Evolutionary conservation across 2,113 vertebrate species (phyloP).

Genomic region (Leuciscus idus): DNA sequence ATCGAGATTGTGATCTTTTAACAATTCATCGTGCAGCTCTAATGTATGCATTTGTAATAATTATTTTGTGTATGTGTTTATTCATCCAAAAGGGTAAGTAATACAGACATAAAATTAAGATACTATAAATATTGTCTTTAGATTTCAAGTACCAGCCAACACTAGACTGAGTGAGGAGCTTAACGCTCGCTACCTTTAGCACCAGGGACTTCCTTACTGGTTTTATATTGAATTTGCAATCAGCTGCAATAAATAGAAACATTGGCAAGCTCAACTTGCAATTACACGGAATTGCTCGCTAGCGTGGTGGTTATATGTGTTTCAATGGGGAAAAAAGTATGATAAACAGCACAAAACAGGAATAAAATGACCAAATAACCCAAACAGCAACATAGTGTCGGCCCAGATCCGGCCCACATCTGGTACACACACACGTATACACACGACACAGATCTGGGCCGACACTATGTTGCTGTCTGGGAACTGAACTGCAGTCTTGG

Average conservation of each 20-base stretch:
- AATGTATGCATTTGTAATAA: background rate
- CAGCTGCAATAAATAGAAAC: slow-evolving; percentile 47
- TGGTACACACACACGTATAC: too few relatives aligned
- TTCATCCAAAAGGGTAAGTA: background rate
- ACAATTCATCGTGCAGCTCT: too few relatives aligned
- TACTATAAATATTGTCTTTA: slow-evolving; percentile 28
- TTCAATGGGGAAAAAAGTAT: background rate
- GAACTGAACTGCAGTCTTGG: background rate
- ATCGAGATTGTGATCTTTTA: too few relatives aligned
- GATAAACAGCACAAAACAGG: background rate
- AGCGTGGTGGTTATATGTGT: slow-evolving; percentile 10
- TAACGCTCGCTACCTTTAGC: slow-evolving; percentile 57
- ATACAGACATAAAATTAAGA: slow-evolving; percentile 2
- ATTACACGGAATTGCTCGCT: background rate
- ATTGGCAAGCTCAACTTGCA: background rate
- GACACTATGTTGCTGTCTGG: too few relatives aligned
- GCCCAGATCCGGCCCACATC: too few relatives aligned
- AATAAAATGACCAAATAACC: too few relatives aligned
- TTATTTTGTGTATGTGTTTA: background rate
- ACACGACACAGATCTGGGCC: too few relatives aligned
- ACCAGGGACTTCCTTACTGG: slow-evolving; percentile 51
- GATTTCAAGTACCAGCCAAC: slow-evolving; percentile 69
- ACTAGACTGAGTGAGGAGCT: slow-evolving; percentile 58
- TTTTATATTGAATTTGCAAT: slow-evolving; percentile 36
- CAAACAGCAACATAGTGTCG: too few relatives aligned